Conservation (phyloP, 2,797 vertebrate genomes). For the Ctenochaetus hawaiiensis region DNA sequence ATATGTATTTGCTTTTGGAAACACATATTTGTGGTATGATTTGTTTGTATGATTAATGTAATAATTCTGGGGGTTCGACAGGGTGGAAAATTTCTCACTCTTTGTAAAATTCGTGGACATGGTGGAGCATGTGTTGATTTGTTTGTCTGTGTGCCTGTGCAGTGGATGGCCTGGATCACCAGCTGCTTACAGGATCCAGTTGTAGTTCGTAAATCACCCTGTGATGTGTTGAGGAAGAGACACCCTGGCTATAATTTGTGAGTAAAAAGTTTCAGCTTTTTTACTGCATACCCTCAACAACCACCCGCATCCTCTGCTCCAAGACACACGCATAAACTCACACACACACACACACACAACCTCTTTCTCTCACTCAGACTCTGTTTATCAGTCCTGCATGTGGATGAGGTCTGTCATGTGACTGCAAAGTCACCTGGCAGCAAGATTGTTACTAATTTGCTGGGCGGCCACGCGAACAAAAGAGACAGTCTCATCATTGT, state of each 20-base stretch:
- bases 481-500: conserved; percentile 20
- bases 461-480: conserved; percentile 22
- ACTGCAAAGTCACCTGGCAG: conserved; percentile 68
- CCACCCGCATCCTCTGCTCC: not conserved
- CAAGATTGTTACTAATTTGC: conserved; percentile 62
- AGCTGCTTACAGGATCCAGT: conserved; percentile 62
- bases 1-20: no score
- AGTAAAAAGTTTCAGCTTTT: conserved; percentile 58
- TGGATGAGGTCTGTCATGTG: conserved; percentile 37
- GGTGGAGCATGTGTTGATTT: conserved; percentile 19
- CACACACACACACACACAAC: conserved; percentile 9
- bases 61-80: conserved; percentile 48
- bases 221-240: conserved; percentile 69
- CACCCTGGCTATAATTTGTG: conserved; percentile 66
- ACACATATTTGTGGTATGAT: conserved; percentile 1
- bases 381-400: conserved; percentile 17
- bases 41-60: conserved; percentile 35
- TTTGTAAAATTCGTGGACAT: conserved; percentile 52
- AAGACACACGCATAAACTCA: not conserved
- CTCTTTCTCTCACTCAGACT: conserved; percentile 9
- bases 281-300: conserved; percentile 17
- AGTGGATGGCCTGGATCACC: conserved; percentile 45
- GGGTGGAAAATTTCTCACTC: conserved; percentile 55
- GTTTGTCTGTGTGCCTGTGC: conserved; percentile 44
- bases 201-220: conserved; percentile 72